Percentiles rank a stretch among this genome's conserved stretches.
Evolutionary conservation across 2,797 vertebrate species (phyloP).

Genomic region (Gymnodraco acuticeps): DNA sequence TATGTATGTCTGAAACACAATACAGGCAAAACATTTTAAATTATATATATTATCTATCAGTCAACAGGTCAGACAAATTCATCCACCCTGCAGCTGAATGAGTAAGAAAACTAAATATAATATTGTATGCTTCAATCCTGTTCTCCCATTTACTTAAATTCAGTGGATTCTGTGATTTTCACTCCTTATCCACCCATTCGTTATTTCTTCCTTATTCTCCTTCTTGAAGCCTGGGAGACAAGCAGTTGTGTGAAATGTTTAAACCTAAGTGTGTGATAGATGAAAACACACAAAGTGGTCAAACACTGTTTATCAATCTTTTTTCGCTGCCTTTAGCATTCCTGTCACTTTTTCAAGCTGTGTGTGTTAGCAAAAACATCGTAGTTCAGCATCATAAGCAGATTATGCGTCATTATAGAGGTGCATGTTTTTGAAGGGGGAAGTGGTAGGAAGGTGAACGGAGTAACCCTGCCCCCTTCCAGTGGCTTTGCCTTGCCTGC

Average conservation of each 20-base stretch:
- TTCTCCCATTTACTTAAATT: conserved; percentile 23
- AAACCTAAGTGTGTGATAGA: conserved; percentile 89
- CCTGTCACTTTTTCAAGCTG: conserved; percentile 33
- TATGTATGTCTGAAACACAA: background rate
- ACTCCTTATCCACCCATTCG: conserved; percentile 8
- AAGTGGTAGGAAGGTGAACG: conserved; percentile 89
- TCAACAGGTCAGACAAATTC: conserved; percentile 24
- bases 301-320: conserved; percentile 78
- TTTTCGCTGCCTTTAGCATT: conserved; percentile 11
- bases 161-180: conserved; percentile 26
- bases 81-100: conserved; percentile 49
- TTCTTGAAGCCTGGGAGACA: conserved; percentile 14
- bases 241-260: conserved; percentile 75
- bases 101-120: conserved; percentile 47
- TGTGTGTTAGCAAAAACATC: conserved; percentile 93
- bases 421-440: conserved; percentile 88
- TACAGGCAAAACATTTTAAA: background rate
- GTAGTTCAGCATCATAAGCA: conserved; percentile 91
- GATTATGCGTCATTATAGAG: conserved; percentile 96
- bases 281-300: conserved; percentile 89
- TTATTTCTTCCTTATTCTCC: conserved; percentile 27
- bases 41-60: background rate
- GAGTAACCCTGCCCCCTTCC: conserved; percentile 62
- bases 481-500: conserved; percentile 85
- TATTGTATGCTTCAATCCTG: conserved; percentile 9